These are phyloP conservation scores for Pyrgus malvae DNA, from an alignment of 2,888 invertebrate species.

Conservation along the genomic window DNA sequence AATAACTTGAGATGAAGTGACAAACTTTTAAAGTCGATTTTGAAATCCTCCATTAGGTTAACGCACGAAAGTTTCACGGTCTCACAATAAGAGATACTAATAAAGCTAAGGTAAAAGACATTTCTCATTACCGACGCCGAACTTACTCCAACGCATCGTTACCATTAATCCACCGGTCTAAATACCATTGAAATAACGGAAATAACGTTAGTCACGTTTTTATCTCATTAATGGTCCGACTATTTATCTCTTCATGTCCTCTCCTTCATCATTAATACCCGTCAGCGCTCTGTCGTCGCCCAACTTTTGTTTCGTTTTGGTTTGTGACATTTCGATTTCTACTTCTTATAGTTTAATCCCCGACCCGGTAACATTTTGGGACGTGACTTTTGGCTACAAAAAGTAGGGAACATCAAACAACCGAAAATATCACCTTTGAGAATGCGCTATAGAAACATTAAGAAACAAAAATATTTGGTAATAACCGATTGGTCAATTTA, in stretches of 20 bases:
- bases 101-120: slow-evolving; percentile 10
- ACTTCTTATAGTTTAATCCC: slow-evolving; percentile 24
- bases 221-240: slow-evolving; percentile 70
- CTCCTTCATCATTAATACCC: slow-evolving; percentile 65
- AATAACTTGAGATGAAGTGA: neutral
- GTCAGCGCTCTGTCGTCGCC: slow-evolving; percentile 45
- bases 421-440: slow-evolving; percentile 19
- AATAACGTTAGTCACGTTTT: slow-evolving; percentile 62
- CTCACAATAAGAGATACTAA: neutral
- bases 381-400: slow-evolving; percentile 29
- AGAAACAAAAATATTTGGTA: neutral
- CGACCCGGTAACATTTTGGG: slow-evolving; percentile 9
- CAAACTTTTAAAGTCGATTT: neutral
- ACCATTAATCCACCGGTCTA: slow-evolving; percentile 40
- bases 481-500: neutral
- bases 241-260: slow-evolving; percentile 67
- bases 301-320: slow-evolving; percentile 28
- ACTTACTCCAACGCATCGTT: slow-evolving; percentile 23
- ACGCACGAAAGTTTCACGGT: neutral
- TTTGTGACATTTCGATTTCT: slow-evolving; percentile 28
- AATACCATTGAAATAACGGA: slow-evolving; percentile 54
- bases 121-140: slow-evolving; percentile 22
- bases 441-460: slow-evolving; percentile 4
- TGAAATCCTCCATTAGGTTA: neutral
- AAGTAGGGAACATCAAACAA: slow-evolving; percentile 20